Evolutionary conservation across 2,113 vertebrate species (phyloP), one percentile per base, ranked within the genome.

Genomic region (Tragelaphus buxtoni): DNA sequence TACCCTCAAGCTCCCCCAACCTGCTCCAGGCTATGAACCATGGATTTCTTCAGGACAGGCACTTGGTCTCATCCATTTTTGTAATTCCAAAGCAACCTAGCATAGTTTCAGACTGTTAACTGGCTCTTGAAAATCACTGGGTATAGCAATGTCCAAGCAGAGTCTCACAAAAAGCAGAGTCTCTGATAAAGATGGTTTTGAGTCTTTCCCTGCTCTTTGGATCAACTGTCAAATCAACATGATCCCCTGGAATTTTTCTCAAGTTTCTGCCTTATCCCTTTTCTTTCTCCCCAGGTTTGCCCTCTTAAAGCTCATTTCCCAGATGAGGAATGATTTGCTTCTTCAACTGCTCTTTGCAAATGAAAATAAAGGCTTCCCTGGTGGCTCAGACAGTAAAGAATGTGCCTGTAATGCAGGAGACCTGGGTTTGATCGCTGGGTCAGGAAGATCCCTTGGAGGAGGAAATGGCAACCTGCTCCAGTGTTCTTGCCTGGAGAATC

Each of bases 311-410:
- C 81, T 42, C 12, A 1, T 72, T 79, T 74, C 35, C 9, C 26
- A 93, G 3, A 9, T 45, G 2, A 90, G 53, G 28, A 69, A 35
- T 42, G n/a, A 56, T 63, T 51, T 81, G 13, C 17, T 82, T 86
- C 77, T 95, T 80, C 58, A 35, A 7, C 20, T 90, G 35, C 49
- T 76, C 61, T 87, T 35, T 65, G 47, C 32, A 88, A 93, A 24
- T 20, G 65, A 39, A 72, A 72, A 39, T 69, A 72, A 39, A 11
- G 65, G 65, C 9, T 72, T 72, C 20, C 20, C 20, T 39, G 18
- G 20, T 72, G 65, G 65, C 20, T 22, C 65, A 72, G 65, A 39
- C 35, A 22, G 65, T 72, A 72, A 39, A 72, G 18, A 39, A 39
- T 24, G 35, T 72, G 65, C 65, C 65, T 72, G 65, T 9, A 39